phyloP scores from a whole-genome alignment of 2,888 invertebrate genomes.

The Dinocampus coccinellae region DNA sequence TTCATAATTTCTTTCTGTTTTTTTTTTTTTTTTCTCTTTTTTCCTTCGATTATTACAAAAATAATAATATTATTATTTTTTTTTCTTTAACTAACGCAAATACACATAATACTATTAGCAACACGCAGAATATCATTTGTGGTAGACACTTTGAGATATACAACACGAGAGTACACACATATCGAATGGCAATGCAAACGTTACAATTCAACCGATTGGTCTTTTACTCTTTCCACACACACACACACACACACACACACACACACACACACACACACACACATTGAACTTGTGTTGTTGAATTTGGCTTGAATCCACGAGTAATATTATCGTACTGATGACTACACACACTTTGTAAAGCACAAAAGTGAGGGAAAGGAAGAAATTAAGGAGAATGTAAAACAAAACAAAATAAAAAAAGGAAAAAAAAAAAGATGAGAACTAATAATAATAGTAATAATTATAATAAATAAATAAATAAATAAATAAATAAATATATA shows the following conservation, averaged over 20 bases:
- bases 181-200: conserved; percentile 52
- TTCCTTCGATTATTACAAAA: no score
- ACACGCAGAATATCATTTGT: no score
- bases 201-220: conserved; percentile 42
- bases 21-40: no score
- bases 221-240: conserved; percentile 17
- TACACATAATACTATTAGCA: neutral
- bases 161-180: conserved; percentile 42
- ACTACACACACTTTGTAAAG: conserved; percentile 25
- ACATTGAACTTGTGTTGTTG: conserved; percentile 40
- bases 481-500: no score
- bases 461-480: no score
- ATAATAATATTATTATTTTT: no score
- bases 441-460: no score
- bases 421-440: neutral
- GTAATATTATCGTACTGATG: conserved; percentile 49
- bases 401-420: neutral
- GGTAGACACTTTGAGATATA: no score
- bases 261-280: no score
- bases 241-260: no score
- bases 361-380: neutral
- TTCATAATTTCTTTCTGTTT: no score
- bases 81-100: conserved; percentile 1
- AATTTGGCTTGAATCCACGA: conserved; percentile 53
- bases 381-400: neutral